Conservation (phyloP, 2,113 vertebrate species). For the Vulpes lagopus region DNA sequence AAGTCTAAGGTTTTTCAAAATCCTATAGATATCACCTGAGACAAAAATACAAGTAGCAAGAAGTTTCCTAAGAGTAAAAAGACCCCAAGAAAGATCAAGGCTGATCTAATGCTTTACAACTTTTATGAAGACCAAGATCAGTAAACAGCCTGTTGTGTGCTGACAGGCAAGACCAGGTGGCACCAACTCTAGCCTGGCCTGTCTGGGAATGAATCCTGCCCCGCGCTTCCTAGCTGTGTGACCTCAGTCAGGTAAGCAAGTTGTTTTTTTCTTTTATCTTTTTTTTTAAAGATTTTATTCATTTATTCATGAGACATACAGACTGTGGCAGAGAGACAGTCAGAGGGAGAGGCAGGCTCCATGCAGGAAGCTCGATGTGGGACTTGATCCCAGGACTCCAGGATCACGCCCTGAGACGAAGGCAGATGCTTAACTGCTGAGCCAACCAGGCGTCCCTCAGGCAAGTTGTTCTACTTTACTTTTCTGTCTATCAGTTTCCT, state of each 20-base stretch:
- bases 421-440: too few relatives aligned
- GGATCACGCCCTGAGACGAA: too few relatives aligned
- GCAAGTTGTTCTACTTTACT: not conserved
- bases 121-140: not conserved
- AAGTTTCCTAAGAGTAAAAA: not conserved
- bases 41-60: not conserved
- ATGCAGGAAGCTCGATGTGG: too few relatives aligned
- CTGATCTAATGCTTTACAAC: not conserved
- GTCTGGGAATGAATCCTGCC: not conserved
- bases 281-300: too few relatives aligned
- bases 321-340: too few relatives aligned
- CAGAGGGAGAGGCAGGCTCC: too few relatives aligned
- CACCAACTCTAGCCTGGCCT: not conserved
- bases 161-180: not conserved
- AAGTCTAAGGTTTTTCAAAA: not conserved
- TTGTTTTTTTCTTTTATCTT: too few relatives aligned
- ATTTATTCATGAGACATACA: too few relatives aligned
- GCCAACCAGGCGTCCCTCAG: too few relatives aligned
- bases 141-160: not conserved
- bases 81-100: not conserved
- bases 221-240: not conserved
- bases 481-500: not conserved
- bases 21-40: not conserved
- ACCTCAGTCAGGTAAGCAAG: not conserved
- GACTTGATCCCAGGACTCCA: too few relatives aligned